Base-by-base conservation (phyloP, 2,113 vertebrate species). In the Alethe castanea region DNA sequence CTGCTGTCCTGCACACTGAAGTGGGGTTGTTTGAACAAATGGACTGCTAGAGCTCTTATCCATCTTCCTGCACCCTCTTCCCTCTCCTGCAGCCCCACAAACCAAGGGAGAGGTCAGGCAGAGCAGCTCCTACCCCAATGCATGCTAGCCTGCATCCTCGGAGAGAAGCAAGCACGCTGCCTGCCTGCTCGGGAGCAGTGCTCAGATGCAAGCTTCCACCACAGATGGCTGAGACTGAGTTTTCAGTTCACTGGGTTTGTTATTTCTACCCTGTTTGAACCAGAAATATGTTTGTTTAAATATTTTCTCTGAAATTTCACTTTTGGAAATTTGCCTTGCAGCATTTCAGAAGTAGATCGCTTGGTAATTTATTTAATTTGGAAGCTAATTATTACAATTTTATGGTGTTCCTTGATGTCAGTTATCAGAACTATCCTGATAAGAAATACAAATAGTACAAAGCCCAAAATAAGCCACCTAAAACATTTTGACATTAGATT, bases 211-310 rank as follows among this genome's bases (percentile, higher is more conserved):
- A 81, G 60, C 56, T 60, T 92, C 82, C 67, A 38, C 52, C 69
- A 92, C 95, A 96, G 86, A 94, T 95, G 95, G 88, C 64, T 94
- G 76, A 59, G 91, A 84, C 35, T 2, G 52, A 88, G 54, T 94
- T 95, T 94, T 73, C 88, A 74, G 61, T 88, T 88, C 83, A 64
- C 53, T 88, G 86, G 76, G 47, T 86, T 60, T 93, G 64, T 81
- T 93, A 93, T 64, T 93, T 91, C 86, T 94, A 92, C 72, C 64
- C 92, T 48, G 38, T 81, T 83, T 95, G 92, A 95, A 95, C 95
- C 83, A 95, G 52, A 92, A 96, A 94, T 93, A 81, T 96, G 96
- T 96, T 95, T 90, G 76, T 90, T 96, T 96, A 93, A 91, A 93
- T 94, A 88, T 95, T 95, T 93, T 86, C 72, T 88, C 69, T 91